Conservation (phyloP, 2,888 invertebrate genomes). For the Oligia latruncula region DNA sequence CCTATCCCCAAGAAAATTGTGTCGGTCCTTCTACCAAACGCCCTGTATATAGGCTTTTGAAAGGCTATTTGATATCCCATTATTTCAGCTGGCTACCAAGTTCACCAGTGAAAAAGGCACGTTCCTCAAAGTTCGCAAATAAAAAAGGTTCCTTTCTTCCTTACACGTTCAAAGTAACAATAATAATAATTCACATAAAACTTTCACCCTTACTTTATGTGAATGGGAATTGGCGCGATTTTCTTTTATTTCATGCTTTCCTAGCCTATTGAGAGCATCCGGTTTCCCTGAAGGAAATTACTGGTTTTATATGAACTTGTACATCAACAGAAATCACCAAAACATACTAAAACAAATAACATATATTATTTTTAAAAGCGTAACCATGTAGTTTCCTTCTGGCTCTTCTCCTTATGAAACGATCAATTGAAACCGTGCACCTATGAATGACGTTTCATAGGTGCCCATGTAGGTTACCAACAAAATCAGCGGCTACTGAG, state of each 20-base stretch:
- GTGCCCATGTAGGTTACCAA: not conserved
- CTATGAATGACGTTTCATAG: not conserved
- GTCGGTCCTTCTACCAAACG: too few species aligned
- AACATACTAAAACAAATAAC: not conserved
- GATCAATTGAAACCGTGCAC: not conserved
- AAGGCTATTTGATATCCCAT: constrained; percentile 25
- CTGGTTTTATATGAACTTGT: not conserved
- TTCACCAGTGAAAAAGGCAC: constrained; percentile 23
- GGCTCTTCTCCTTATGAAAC: too few species aligned
- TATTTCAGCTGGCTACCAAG: constrained; percentile 13
- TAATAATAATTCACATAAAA: constrained; percentile 54
- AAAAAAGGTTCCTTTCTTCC: constrained; percentile 45
- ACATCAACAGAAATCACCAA: not conserved
- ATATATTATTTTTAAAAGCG: not conserved
- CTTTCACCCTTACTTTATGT: constrained; percentile 33
- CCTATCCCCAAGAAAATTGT: too few species aligned
- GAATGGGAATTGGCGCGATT: constrained; percentile 27
- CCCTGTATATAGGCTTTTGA: not conserved
- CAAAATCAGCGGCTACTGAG: not conserved
- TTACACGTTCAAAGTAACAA: constrained; percentile 45
- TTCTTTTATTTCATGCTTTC: constrained; percentile 34
- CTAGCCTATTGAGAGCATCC: not conserved
- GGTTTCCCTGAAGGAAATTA: not conserved
- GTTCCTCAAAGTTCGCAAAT: constrained; percentile 44
- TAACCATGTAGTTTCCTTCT: not conserved